A percentile compares a stretch with the other conserved stretches of the same genome.
phyloP scores from a whole-genome alignment of 2,113 vertebrate species.

The Tapirus terrestris region DNA sequence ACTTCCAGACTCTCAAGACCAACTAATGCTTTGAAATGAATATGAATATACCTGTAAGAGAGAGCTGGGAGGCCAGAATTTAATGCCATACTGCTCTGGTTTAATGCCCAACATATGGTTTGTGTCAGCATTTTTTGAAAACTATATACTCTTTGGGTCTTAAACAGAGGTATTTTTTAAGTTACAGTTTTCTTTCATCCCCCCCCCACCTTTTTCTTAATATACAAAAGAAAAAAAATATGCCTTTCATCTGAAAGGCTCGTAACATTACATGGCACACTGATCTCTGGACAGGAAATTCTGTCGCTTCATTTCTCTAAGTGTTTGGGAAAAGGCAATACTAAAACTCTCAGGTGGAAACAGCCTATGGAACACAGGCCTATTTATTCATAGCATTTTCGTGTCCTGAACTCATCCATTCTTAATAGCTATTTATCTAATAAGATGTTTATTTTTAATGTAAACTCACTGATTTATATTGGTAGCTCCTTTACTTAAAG shows the following conservation, averaged over 20 bases:
- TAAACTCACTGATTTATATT: slow-evolving; percentile 62
- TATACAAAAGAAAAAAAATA: not conserved
- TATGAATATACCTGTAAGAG: not conserved
- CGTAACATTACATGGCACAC: not conserved
- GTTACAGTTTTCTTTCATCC: not conserved
- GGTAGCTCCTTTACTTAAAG: slow-evolving; percentile 53
- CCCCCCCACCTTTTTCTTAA: not conserved
- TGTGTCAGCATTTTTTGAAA: slow-evolving; percentile 17
- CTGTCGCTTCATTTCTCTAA: not conserved
- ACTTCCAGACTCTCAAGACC: not conserved
- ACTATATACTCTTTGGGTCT: not conserved
- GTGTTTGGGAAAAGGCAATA: not conserved
- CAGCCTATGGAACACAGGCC: not conserved
- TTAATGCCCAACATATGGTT: not conserved
- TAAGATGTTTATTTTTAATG: slow-evolving; percentile 56
- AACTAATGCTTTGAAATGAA: not conserved
- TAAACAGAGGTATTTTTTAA: not conserved
- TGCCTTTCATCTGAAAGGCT: not conserved
- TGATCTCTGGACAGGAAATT: not conserved
- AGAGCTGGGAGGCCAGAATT: not conserved
- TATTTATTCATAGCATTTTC: not conserved
- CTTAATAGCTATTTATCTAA: slow-evolving; percentile 41
- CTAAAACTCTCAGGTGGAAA: not conserved
- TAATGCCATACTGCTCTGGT: not conserved
- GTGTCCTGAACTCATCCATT: slow-evolving; percentile 7